Base-by-base conservation (phyloP, 2,888 invertebrate species). In the Caenorhabditis becei region DNA sequence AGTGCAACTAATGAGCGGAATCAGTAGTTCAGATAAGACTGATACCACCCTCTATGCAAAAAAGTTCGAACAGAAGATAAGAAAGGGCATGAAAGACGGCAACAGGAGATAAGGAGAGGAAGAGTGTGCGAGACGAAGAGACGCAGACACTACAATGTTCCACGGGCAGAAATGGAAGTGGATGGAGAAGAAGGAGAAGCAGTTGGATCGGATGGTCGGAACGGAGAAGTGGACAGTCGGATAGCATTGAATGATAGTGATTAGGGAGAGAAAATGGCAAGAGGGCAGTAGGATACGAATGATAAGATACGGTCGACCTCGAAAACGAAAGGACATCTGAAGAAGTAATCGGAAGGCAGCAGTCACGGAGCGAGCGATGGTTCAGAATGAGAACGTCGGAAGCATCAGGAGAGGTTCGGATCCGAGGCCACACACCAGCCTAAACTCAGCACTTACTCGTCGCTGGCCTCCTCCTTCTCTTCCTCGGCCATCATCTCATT, bases 61-160 rank as follows among this genome's bases (percentile, higher is more conserved):
- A 32, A 32, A 41, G 41, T 41, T 10, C 7, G 41, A 16, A 16
- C 16, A 16, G 41, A 54, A 49, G 56, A 58, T 56, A 72, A 65
- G 54, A 62, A 71, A 71, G 70, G 70, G 70, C 70, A 71, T 41
- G 37, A 24, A 14, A 24, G 51, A 18, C 59, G 49, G 32, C 41
- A 41, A 32, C 41, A 44, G 18, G 56, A 72, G 72, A 63, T 65
- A 65, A 72, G 65, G 35, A 7, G 44, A 11, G 32, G 65, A 23
- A 72, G 63, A 58, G 65, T 35, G 49, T 54, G 32, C 20, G 58
- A 72, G 72, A 72, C 56, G 63, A 65, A 72, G 72, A 72, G 65
- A 51, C 72, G 41, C 63, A 72, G 72, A 65, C 37, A 51, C 18
- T 26, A 47, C 41, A 37, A 53, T 56, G 62, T 54, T 63, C 54